Evolutionary conservation across 2,797 vertebrate species (phyloP).

Genomic region (Oryzias sinensis): DNA sequence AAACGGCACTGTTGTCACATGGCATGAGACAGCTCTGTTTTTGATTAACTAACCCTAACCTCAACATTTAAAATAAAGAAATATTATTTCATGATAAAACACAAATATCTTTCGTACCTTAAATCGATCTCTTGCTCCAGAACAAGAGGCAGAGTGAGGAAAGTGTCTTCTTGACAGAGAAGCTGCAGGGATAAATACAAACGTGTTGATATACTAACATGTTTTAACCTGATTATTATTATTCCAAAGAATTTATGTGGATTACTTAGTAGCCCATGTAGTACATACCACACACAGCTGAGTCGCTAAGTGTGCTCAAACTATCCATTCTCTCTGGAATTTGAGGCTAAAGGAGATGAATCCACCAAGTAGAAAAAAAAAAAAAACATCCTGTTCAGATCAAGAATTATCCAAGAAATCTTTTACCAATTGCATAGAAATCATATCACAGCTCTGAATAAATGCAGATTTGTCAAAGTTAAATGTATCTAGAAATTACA

Average conservation of each 20-base stretch:
- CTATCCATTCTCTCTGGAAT: conserved; percentile 80
- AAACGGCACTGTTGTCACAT: not conserved
- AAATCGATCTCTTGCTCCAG: conserved; percentile 76
- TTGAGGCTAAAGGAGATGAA: conserved; percentile 70
- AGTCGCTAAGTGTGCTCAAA: conserved; percentile 70
- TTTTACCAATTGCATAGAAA: not conserved
- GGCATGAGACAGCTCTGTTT: not conserved
- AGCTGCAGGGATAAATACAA: conserved; percentile 53
- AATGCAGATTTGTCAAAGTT: too few relatives aligned
- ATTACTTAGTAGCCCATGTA: conserved; percentile 2
- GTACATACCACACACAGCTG: conserved; percentile 72
- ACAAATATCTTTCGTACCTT: conserved; percentile 51
- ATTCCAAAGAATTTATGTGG: conserved; percentile 3
- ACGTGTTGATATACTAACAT: not conserved
- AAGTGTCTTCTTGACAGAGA: conserved; percentile 71
- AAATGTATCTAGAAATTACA: too few relatives aligned
- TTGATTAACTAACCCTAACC: not conserved
- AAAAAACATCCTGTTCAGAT: conserved; percentile 9
- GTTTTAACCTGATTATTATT: conserved; percentile 7
- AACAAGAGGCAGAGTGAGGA: conserved; percentile 75
- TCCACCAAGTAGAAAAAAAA: conserved; percentile 17
- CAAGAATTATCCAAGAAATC: not conserved
- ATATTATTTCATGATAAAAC: not conserved
- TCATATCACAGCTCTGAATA: too few relatives aligned
- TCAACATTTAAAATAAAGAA: not conserved